Conservation (phyloP, 2,797 vertebrate genomes). For the Dromococcyx pavoninus region DNA sequence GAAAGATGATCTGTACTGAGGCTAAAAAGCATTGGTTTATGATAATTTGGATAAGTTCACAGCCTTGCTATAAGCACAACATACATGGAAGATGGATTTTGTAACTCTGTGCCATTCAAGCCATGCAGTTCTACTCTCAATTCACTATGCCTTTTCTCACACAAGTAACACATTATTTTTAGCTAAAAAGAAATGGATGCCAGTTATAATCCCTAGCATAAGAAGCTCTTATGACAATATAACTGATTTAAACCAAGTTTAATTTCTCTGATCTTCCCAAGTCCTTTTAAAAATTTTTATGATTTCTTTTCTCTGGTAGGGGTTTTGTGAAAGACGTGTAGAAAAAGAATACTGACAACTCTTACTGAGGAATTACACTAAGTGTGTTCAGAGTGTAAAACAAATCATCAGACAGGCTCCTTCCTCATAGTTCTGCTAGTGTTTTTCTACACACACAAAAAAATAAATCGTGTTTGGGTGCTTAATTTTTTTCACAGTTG, state of each 20-base stretch:
- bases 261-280: not conserved
- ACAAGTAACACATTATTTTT: not conserved
- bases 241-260: not conserved
- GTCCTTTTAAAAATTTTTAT: not conserved
- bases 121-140: not conserved
- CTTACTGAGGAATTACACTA: not conserved
- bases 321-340: not conserved
- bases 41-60: not conserved
- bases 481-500: conserved; percentile 33
- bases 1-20: not conserved
- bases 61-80: not conserved
- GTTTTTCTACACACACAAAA: not conserved
- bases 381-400: not conserved
- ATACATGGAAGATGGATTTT: not conserved
- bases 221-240: not conserved
- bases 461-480: not conserved
- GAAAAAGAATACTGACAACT: not conserved
- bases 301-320: not conserved
- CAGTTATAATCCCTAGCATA: not conserved
- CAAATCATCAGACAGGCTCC: not conserved
- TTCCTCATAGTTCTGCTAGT: not conserved
- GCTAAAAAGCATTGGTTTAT: not conserved
- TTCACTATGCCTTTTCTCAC: not conserved
- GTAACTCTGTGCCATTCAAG: not conserved
- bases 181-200: not conserved